Percentiles rank a stretch among this genome's conserved stretches.
Conservation (phyloP, 2,113 vertebrate genomes). For the Alaudala cheleensis region DNA sequence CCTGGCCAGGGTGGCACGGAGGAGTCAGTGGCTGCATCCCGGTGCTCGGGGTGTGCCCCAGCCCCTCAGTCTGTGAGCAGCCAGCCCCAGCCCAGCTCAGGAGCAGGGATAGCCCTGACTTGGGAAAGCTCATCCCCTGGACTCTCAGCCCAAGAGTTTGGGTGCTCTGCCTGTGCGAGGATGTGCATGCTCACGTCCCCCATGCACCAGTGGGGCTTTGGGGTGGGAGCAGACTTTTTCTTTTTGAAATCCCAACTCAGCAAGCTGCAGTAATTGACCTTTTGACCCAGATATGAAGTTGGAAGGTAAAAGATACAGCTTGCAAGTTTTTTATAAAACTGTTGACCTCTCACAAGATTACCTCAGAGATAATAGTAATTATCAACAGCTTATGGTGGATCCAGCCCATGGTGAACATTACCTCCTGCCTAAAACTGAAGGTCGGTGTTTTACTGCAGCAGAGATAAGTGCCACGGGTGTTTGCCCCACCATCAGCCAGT, state of each 20-base stretch:
- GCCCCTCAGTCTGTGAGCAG: accelerated
- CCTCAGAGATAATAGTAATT: conserved; percentile 56
- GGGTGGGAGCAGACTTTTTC: neutral
- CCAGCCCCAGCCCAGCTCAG: neutral
- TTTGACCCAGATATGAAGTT: conserved; percentile 41
- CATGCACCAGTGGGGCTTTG: accelerated
- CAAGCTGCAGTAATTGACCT: neutral
- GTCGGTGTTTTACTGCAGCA: neutral
- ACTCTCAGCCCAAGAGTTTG: neutral
- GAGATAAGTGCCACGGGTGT: neutral
- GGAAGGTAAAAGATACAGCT: neutral
- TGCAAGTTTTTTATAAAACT: conserved; percentile 50
- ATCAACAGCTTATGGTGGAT: conserved; percentile 18
- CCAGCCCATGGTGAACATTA: conserved; percentile 42
- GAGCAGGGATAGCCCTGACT: accelerated
- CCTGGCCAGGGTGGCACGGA: accelerated
- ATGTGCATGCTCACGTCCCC: neutral
- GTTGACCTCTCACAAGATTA: conserved; percentile 48
- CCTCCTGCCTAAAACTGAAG: conserved; percentile 39
- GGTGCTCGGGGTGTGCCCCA: accelerated
- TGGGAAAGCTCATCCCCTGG: neutral
- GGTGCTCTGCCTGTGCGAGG: accelerated
- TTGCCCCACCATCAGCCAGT: accelerated
- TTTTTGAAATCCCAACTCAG: neutral
- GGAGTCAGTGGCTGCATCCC: accelerated